Evolutionary conservation across 64 coral and sea anemone genomes (phyloP).

Genomic region (Stylophora pistillata): DNA sequence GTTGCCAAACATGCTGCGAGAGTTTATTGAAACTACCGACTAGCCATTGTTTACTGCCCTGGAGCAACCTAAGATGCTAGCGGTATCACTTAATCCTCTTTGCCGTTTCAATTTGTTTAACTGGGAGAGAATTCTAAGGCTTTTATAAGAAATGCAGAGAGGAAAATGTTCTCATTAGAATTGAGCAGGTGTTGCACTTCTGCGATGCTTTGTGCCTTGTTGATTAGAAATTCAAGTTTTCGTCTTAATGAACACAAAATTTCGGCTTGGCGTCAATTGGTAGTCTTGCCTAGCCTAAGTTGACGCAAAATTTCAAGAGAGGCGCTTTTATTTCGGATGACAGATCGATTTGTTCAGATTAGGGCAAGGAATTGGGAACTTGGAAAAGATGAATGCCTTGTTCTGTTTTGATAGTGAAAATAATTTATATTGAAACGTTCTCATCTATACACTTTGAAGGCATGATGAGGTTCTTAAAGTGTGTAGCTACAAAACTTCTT

Average conservation of each 20-base stretch:
- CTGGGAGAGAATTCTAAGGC: background rate
- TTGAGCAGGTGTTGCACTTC: background rate
- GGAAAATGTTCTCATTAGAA: background rate
- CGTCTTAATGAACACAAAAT: background rate
- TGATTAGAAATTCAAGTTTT: background rate
- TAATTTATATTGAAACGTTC: no score
- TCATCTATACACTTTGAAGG: no score
- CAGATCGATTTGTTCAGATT: no score
- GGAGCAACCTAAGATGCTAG: background rate
- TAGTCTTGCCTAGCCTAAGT: background rate
- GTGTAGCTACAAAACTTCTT: no score
- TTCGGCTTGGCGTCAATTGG: background rate
- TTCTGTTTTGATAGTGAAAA: no score
- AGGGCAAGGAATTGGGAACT: no score
- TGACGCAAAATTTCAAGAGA: background rate
- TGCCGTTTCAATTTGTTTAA: constrained; percentile 2
- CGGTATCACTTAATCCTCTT: no score
- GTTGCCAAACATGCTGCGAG: constrained; percentile 18
- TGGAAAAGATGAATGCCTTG: no score
- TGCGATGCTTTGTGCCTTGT: background rate
- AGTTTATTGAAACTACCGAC: constrained; percentile 8
- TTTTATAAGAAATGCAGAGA: background rate
- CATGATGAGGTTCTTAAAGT: no score
- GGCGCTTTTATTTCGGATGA: background rate
- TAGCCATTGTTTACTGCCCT: background rate